Evolutionary conservation across 2,888 invertebrate species (phyloP), one percentile per base, ranked within the genome.

Genomic region (Phyto melanocephala): DNA sequence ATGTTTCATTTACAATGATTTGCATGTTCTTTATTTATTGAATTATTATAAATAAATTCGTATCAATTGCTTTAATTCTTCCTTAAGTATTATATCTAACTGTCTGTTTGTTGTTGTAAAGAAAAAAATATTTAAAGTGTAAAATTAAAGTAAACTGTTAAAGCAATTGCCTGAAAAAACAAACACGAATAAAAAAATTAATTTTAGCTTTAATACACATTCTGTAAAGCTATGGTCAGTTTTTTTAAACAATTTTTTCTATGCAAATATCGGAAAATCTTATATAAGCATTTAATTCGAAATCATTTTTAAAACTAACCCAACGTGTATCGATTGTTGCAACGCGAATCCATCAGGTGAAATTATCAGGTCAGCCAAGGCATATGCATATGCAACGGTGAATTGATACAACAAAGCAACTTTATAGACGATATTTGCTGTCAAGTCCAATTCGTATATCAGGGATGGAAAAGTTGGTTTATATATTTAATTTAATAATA

Each of bases 1-100:
- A 35, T 42, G n/a, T 15, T 22, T 54, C n/a, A 42, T 77, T 20
- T 62, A 28, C 42, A 50, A 52, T 50, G 68, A 60, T 79, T 33
- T 82, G 82, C 82, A 82, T 82, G 82, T 79, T 82, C 82, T 82
- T 75, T 75, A 67, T 71, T 82, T 82, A 54, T 78, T 60, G 33
- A 50, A 35, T 47, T 56, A 56, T 11, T 77, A 15, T 62, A 42
- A 24, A 13, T 76, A 22, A 60, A 70, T 67, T 28, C 47, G 82
- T 82, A 70, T 82, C 82, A 82, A 82, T 82, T 79, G 82, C 75
- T 82, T 77, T 79, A 75, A 40, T 67, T 79, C 65, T 60, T 58
- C 4, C 24, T 22, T 60, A 72, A 67, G 50, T 60, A 24, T n/a
- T 22, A 67, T 24, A 15, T 72, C 45, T 67, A 17, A 67, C 72